Percentiles rank a stretch among this genome's conserved stretches.
These are phyloP conservation scores for Chrysolina oricalcia DNA, from an alignment of 2,888 invertebrate genomes.

Conservation along the genomic window DNA sequence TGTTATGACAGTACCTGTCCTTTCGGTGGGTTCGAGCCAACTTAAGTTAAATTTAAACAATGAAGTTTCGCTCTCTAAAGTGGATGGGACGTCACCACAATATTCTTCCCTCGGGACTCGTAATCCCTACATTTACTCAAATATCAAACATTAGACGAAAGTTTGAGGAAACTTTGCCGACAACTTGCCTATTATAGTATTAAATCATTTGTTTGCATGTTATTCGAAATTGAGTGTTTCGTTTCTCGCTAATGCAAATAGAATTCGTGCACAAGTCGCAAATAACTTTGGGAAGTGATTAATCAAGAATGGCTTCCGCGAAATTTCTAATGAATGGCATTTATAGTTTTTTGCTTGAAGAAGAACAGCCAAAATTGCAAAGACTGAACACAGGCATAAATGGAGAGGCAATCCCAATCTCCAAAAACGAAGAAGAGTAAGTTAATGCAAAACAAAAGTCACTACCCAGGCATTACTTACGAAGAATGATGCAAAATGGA, in stretches of 20 bases:
- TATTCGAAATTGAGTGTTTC: conserved; percentile 19
- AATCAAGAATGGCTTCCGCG: not conserved
- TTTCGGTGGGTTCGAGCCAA: conserved; percentile 6
- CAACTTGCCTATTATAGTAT: conserved; percentile 19
- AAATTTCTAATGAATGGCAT: not conserved
- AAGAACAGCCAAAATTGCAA: too few relatives aligned
- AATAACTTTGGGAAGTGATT: not conserved
- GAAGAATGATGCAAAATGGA: too few relatives aligned
- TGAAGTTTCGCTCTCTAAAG: not conserved
- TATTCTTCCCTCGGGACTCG: conserved; percentile 20
- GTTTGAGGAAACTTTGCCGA: conserved; percentile 17
- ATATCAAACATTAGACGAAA: conserved; percentile 16
- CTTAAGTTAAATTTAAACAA: conserved; percentile 16
- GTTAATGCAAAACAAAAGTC: too few relatives aligned
- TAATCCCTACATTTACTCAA: conserved; percentile 12
- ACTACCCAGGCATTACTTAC: too few relatives aligned
- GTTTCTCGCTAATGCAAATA: not conserved
- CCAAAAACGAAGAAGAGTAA: too few relatives aligned
- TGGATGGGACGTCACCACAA: conserved; percentile 23
- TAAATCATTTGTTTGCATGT: conserved; percentile 14
- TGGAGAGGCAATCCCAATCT: too few relatives aligned
- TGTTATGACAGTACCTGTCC: not conserved
- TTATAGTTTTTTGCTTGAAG: not conserved
- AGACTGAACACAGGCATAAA: too few relatives aligned
- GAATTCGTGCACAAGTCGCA: conserved; percentile 1